Evolutionary conservation across 2,797 vertebrate species (phyloP), one percentile per base, ranked within the genome.

Genomic region (Pangasius mekongensis): DNA sequence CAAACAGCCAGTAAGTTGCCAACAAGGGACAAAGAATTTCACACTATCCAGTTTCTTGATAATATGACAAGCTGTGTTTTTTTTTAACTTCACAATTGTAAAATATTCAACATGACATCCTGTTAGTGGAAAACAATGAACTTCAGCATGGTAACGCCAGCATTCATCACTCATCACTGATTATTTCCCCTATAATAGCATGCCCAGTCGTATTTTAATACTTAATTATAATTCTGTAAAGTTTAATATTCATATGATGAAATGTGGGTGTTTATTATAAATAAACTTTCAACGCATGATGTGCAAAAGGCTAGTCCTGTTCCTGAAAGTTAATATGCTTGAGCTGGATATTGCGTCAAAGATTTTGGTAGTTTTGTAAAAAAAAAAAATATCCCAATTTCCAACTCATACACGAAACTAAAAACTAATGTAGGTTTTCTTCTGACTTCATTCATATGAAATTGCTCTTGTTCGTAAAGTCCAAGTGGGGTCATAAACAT

Each of bases 401-500:
- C 27, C n/a, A 5, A 49, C 43, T 47, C 7, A 18, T 22, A 69
- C 82, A 54, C 5, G 1, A 33, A 69, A 6, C 22, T 33, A 49
- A 84, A 52, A 67, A 67, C 47, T 54, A 54, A 47, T 33, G 64
- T 14, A 13, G 64, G 43, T 83, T 64, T 83, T 43, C 24, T 83
- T 43, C 39, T 43, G 36, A 62, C 56, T 54, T 56, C 30, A 80
- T 80, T 80, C 52, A 80, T 80, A 58, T 20, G 30, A 27, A 69
- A 69, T 52, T 69, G 43, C 27, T 20, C 14, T 49, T 30, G 22
- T 47, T 83, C 9, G 39, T 52, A 84, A 82, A 52, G 83, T 84
- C n/a, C 30, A 84, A 84, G 43, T 56, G 30, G 62, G 62, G 76
- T 36, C 39, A 83, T 77, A 76, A 86, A 83, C 85, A 67, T 33